phyloP scores from a whole-genome alignment of 2,113 vertebrate species.

The Rhinopomastus cyanomelas region DNA sequence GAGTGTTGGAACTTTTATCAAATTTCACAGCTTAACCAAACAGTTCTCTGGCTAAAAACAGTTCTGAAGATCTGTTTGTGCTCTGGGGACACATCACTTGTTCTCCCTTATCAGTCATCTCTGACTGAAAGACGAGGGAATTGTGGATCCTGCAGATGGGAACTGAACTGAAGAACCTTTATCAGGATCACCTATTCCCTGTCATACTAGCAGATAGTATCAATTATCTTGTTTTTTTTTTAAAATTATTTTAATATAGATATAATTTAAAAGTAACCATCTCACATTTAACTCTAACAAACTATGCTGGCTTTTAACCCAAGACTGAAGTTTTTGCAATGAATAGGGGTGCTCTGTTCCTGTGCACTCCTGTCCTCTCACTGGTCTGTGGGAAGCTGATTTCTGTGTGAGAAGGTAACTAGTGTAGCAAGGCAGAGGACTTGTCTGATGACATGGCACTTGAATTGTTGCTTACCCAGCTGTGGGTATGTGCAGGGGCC shows the following conservation, averaged over 20 bases:
- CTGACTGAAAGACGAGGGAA: background rate
- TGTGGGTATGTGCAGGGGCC: background rate
- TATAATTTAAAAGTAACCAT: background rate
- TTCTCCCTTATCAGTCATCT: background rate
- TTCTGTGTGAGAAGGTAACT: background rate
- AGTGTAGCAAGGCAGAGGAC: background rate
- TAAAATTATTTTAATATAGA: background rate
- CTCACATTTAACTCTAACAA: background rate
- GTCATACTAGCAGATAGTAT: background rate
- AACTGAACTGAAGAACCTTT: background rate
- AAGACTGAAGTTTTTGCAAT: background rate
- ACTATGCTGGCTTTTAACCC: background rate
- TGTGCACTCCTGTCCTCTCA: background rate
- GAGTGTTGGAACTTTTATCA: background rate
- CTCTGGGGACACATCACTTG: background rate
- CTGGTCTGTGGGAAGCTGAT: background rate
- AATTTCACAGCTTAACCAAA: background rate
- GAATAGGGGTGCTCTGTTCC: background rate
- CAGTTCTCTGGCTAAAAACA: background rate
- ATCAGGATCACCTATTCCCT: background rate
- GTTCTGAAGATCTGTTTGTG: background rate
- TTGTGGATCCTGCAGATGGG: background rate
- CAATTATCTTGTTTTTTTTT: background rate
- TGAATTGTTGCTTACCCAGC: background rate
- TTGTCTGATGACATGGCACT: background rate